These are phyloP conservation scores for Adineta ricciae DNA, from an alignment of 2,888 invertebrate genomes.

Conservation along the genomic window DNA sequence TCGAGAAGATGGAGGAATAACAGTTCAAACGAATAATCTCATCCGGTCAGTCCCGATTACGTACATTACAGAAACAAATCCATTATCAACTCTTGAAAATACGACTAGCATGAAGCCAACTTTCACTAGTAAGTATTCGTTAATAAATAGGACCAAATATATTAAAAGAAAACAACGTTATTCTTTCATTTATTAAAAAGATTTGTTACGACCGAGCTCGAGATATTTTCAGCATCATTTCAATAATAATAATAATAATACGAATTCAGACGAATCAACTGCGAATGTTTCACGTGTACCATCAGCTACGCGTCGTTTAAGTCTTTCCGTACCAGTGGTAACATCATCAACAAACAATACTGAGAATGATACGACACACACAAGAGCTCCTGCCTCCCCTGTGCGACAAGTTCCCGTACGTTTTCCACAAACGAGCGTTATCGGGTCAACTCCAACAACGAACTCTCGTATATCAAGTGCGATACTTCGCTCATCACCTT, in stretches of 20 bases:
- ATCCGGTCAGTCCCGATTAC: not conserved
- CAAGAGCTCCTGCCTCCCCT: not conserved
- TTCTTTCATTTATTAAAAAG: not conserved
- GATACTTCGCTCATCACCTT: not conserved
- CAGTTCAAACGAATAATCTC: not conserved
- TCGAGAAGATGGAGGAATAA: not conserved
- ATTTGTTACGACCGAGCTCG: not conserved
- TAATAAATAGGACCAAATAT: not conserved
- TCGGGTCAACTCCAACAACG: not conserved
- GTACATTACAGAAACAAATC: not conserved
- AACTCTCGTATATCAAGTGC: not conserved
- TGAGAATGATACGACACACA: not conserved
- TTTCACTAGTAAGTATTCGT: not conserved
- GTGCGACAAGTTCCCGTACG: not conserved
- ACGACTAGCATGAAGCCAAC: not conserved
- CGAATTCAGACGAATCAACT: not conserved
- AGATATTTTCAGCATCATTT: not conserved
- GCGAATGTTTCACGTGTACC: not conserved
- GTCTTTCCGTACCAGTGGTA: not conserved
- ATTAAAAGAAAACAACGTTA: not conserved
- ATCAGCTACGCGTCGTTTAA: not conserved
- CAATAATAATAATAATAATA: not conserved
- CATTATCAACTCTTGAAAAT: not conserved
- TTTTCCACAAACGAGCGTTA: not conserved
- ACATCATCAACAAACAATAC: not conserved